Percentiles rank a stretch among this genome's conserved stretches.
phyloP scores from a whole-genome alignment of 2,797 vertebrate species.

The Spinibarbus caldwelli region DNA sequence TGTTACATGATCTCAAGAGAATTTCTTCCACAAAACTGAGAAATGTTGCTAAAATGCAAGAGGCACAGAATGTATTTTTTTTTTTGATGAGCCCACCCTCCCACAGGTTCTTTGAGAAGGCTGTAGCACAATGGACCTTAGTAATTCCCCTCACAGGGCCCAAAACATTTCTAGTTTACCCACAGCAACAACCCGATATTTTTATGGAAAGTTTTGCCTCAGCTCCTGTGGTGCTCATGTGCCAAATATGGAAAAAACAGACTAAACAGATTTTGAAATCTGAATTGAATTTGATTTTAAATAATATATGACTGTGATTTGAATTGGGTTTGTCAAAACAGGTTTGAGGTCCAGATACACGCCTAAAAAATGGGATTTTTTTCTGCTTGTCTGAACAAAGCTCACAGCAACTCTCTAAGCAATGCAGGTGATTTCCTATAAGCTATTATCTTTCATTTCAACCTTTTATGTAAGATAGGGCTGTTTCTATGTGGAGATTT shows the following conservation, averaged over 20 bases:
- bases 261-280: neutral
- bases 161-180: neutral
- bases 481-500: neutral
- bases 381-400: constrained; percentile 38
- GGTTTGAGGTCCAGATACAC: neutral
- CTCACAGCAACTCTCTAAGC: constrained; percentile 39
- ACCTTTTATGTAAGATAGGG: constrained; percentile 45
- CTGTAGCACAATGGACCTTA: neutral
- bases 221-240: neutral
- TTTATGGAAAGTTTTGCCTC: neutral
- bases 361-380: neutral
- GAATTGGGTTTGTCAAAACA: neutral
- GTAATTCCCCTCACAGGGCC: neutral
- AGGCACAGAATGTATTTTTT: neutral
- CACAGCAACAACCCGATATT: neutral
- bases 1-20: neutral
- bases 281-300: neutral
- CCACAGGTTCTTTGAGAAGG: neutral
- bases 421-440: constrained; percentile 23
- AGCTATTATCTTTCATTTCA: neutral
- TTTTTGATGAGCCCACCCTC: neutral
- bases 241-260: neutral
- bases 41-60: neutral
- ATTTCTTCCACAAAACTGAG: neutral
- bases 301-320: neutral